These are phyloP conservation scores for Hylyphantes graminicola DNA, from an alignment of 1,140 invertebrate genomes.

Conservation along the genomic window DNA sequence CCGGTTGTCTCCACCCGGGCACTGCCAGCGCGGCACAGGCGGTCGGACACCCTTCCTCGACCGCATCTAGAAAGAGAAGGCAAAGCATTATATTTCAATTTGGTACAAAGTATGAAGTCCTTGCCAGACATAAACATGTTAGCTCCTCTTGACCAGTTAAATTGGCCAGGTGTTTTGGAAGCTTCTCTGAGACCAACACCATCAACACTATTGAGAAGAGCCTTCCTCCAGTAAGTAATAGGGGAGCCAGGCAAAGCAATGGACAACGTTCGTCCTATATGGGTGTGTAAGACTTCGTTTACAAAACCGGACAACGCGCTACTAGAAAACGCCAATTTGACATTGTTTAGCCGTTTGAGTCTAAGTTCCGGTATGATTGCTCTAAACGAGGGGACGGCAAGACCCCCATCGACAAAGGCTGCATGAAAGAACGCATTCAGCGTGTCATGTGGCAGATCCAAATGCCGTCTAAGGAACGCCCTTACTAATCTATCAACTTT, in stretches of 20 bases:
- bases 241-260: accelerated
- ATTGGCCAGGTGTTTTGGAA: neutral
- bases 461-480: neutral
- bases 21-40: neutral
- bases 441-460: neutral
- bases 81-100: neutral
- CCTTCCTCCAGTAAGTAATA: accelerated
- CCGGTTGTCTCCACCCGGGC: neutral
- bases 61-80: neutral
- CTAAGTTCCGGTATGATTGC: neutral
- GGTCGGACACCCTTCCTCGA: neutral
- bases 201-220: neutral
- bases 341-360: neutral
- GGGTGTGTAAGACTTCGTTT: neutral
- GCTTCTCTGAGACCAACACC: neutral
- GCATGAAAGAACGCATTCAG: neutral
- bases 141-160: neutral
- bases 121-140: neutral
- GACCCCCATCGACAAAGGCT: neutral
- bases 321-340: neutral
- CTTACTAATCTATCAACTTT: neutral
- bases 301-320: neutral
- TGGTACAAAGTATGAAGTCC: neutral
- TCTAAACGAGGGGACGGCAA: neutral
- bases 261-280: neutral